These are phyloP conservation scores for Meriones psammophilus DNA, from an alignment of 2,797 vertebrate genomes.

Conservation along the genomic window DNA sequence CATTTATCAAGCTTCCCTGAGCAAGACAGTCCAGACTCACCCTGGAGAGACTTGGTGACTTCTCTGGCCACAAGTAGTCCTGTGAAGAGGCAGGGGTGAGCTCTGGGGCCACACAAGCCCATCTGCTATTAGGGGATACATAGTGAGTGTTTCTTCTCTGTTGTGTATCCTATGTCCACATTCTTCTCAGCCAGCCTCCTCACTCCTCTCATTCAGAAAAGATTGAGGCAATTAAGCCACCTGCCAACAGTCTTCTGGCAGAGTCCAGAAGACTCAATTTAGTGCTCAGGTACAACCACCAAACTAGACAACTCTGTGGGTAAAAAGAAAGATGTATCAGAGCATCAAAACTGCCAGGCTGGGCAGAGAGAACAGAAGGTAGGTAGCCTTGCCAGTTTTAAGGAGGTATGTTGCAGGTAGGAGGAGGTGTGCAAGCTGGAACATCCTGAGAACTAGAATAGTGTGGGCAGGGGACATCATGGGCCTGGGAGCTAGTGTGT, in stretches of 20 bases:
- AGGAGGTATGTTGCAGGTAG: not conserved
- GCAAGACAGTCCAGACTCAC: conserved; percentile 54
- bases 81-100: not conserved
- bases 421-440: too few species aligned
- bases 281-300: not conserved
- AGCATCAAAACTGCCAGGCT: not conserved
- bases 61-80: not conserved
- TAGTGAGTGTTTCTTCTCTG: not conserved
- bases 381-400: not conserved
- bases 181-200: not conserved
- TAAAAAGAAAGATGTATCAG: not conserved
- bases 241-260: not conserved
- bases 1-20: conserved; percentile 57
- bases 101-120: not conserved
- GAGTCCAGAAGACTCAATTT: not conserved
- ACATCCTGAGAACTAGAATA: not conserved
- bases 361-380: not conserved
- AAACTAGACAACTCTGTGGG: too few species aligned
- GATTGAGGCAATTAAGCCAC: not conserved
- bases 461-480: not conserved
- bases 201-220: not conserved
- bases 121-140: too few species aligned
- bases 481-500: not conserved
- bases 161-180: accelerated
- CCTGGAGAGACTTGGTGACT: not conserved